Conservation (phyloP, 2,888 invertebrate species). For the Alviniconcha strummeri region DNA sequence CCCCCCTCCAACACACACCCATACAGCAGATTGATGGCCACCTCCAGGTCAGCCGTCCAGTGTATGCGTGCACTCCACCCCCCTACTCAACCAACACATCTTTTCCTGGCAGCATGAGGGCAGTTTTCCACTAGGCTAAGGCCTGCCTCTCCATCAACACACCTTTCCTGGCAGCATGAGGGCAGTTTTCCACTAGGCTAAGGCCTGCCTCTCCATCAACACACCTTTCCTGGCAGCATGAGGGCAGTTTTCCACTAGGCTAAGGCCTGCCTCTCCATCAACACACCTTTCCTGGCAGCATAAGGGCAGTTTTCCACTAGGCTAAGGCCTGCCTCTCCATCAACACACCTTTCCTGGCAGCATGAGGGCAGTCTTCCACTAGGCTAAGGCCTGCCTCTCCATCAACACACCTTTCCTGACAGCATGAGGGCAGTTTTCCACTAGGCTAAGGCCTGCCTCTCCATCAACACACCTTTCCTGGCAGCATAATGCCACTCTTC, state of each 20-base stretch:
- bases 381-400: not conserved
- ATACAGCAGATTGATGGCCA: not conserved
- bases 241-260: not conserved
- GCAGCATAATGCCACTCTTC: not conserved
- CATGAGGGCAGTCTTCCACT: not conserved
- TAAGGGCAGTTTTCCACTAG: not conserved
- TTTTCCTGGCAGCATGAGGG: not conserved
- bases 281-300: not conserved
- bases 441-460: not conserved
- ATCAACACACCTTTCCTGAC: not conserved
- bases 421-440: not conserved
- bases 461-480: not conserved
- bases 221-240: not conserved
- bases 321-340: not conserved
- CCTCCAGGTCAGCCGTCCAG: not conserved
- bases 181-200: not conserved
- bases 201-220: not conserved
- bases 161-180: too few relatives aligned
- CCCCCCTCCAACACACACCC: not conserved
- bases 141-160: not conserved
- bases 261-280: not conserved
- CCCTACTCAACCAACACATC: not conserved
- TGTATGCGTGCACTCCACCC: not conserved
- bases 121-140: not conserved
- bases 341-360: not conserved